A percentile compares a stretch with the other conserved stretches of the same genome.
Evolutionary conservation across 2,888 invertebrate genomes (phyloP).

Genomic region (Lapara coniferarum): DNA sequence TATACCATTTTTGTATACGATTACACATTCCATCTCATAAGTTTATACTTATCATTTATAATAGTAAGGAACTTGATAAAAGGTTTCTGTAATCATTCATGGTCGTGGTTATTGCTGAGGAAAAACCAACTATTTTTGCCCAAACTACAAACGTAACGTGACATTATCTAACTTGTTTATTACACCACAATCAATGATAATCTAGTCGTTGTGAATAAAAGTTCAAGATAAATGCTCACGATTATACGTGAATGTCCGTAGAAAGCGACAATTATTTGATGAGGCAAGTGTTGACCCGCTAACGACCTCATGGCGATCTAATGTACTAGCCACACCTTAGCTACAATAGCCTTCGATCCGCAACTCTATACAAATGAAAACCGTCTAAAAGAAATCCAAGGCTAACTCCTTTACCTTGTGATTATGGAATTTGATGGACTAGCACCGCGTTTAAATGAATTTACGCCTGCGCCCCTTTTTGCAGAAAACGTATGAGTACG

Average conservation of each 20-base stretch:
- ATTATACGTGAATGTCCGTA: slow-evolving; percentile 17
- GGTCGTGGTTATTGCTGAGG: background rate
- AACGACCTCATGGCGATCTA: background rate
- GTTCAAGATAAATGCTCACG: slow-evolving; percentile 15
- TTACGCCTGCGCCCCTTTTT: background rate
- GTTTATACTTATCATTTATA: too few relatives aligned
- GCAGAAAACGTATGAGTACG: background rate
- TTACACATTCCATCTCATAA: too few relatives aligned
- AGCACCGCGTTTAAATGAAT: background rate
- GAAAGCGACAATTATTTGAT: slow-evolving; percentile 15
- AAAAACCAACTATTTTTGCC: background rate
- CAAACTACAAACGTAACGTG: background rate
- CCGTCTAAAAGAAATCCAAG: slow-evolving; percentile 19
- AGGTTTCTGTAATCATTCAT: background rate
- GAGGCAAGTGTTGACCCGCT: slow-evolving; percentile 9
- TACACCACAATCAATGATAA: background rate
- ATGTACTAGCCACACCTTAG: slow-evolving; percentile 20
- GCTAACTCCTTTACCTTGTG: slow-evolving; percentile 15
- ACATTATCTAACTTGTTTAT: background rate
- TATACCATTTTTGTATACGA: too few relatives aligned
- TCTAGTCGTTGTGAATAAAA: slow-evolving; percentile 3
- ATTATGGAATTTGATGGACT: slow-evolving; percentile 8
- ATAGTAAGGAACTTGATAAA: too few relatives aligned
- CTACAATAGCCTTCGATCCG: slow-evolving; percentile 13
- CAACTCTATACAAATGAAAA: slow-evolving; percentile 13